phyloP scores from a whole-genome alignment of 2,797 vertebrate species.

The Bradypodion ventrale region DNA sequence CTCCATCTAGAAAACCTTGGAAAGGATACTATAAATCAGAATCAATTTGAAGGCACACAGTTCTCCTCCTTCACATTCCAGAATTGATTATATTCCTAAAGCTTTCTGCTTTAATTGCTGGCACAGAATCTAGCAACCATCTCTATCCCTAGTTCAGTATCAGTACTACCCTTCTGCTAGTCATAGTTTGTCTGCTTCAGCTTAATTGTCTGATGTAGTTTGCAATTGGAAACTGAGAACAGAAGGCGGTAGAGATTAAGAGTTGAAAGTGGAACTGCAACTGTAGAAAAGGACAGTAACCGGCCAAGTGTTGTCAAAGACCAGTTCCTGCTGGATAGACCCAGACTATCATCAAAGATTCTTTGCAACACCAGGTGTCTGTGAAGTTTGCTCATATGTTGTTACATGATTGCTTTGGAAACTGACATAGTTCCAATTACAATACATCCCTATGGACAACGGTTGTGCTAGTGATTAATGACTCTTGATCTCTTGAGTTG shows the following conservation, averaged over 20 bases:
- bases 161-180: not conserved
- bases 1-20: too few relatives aligned
- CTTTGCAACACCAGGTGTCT: constrained; percentile 23
- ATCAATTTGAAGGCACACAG: too few relatives aligned
- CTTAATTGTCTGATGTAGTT: not conserved
- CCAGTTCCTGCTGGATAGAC: not conserved
- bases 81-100: not conserved
- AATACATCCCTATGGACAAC: constrained; percentile 2
- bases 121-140: not conserved
- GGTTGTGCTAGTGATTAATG: constrained; percentile 27
- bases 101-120: not conserved
- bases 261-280: not conserved
- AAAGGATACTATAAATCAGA: too few relatives aligned
- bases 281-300: not conserved
- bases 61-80: too few relatives aligned
- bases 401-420: not conserved
- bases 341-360: not conserved
- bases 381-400: constrained; percentile 29
- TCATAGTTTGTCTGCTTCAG: not conserved
- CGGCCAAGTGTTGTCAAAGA: not conserved
- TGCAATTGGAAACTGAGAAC: not conserved
- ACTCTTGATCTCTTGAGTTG: constrained; percentile 21
- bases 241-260: not conserved
- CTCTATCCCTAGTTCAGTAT: not conserved
- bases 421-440: not conserved